phyloP scores from a whole-genome alignment of 2,888 invertebrate genomes.

The Axea sp. region DNA sequence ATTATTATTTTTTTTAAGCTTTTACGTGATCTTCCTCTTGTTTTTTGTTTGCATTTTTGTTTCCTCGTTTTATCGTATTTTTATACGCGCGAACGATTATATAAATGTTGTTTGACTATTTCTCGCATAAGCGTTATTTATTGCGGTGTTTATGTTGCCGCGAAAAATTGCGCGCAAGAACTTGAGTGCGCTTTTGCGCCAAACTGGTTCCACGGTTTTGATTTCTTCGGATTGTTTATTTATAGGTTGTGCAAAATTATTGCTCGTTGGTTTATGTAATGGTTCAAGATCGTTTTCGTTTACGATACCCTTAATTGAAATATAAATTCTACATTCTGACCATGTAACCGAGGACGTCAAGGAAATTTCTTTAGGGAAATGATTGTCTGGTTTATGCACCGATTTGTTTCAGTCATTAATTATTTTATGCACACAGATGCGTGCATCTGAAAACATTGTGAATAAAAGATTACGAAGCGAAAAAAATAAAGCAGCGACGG shows the following conservation, averaged over 20 bases:
- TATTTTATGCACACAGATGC: no score
- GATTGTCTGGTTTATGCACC: no score
- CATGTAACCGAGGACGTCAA: background rate
- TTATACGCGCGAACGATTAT: slow-evolving; percentile 17
- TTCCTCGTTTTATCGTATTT: slow-evolving; percentile 3
- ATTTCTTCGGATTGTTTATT: slow-evolving; percentile 49
- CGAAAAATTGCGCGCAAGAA: slow-evolving; percentile 16
- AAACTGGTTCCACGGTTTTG: slow-evolving; percentile 40
- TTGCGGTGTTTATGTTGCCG: slow-evolving; percentile 34
- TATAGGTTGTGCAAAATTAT: slow-evolving; percentile 34
- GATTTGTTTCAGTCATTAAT: no score
- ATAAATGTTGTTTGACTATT: slow-evolving; percentile 45
- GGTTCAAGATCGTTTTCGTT: slow-evolving; percentile 30
- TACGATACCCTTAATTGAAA: slow-evolving; percentile 22
- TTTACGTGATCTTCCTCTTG: no score
- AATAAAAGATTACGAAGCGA: no score
- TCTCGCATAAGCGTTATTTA: slow-evolving; percentile 33
- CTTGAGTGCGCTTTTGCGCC: slow-evolving; percentile 16
- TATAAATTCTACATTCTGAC: slow-evolving; percentile 19
- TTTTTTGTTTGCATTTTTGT: background rate
- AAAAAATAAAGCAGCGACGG: no score
- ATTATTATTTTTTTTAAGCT: background rate
- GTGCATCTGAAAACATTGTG: no score
- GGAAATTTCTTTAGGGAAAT: background rate
- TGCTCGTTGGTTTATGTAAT: slow-evolving; percentile 22